Evolutionary conservation across 2,797 vertebrate species (phyloP).

Genomic region (Babyrousa celebensis): DNA sequence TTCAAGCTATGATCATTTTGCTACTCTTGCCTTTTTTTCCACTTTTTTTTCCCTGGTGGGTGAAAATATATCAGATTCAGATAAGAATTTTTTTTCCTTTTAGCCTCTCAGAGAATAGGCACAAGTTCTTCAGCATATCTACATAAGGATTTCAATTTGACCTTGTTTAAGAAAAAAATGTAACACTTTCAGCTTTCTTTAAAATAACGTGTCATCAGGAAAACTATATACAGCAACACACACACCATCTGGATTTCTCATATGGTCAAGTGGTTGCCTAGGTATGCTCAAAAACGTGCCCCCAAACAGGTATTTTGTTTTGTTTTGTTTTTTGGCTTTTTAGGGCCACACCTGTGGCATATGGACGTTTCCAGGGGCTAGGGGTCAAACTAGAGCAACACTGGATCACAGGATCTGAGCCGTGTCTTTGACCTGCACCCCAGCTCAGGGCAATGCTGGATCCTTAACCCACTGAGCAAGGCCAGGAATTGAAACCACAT

Average conservation of each 20-base stretch:
- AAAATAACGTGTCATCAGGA: constrained; percentile 8
- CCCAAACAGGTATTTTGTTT: too few species aligned
- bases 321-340: too few species aligned
- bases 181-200: neutral
- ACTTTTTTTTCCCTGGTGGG: neutral
- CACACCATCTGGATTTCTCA: constrained; percentile 1
- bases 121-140: neutral
- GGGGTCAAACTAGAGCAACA: too few species aligned
- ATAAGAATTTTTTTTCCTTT: constrained; percentile 17
- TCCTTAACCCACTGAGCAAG: too few species aligned
- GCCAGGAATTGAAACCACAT: too few species aligned
- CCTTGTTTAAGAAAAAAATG: neutral
- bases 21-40: neutral
- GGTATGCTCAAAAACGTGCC: neutral
- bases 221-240: neutral
- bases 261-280: neutral
- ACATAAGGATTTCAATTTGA: constrained; percentile 14
- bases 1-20: neutral
- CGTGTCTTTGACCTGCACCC: too few species aligned
- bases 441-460: too few species aligned
- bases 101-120: neutral
- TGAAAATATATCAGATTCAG: neutral
- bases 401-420: too few species aligned
- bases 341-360: too few species aligned
- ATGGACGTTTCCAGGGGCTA: too few species aligned